These are phyloP conservation scores for Cantharis rufa DNA, from an alignment of 2,888 invertebrate species.

Conservation along the genomic window DNA sequence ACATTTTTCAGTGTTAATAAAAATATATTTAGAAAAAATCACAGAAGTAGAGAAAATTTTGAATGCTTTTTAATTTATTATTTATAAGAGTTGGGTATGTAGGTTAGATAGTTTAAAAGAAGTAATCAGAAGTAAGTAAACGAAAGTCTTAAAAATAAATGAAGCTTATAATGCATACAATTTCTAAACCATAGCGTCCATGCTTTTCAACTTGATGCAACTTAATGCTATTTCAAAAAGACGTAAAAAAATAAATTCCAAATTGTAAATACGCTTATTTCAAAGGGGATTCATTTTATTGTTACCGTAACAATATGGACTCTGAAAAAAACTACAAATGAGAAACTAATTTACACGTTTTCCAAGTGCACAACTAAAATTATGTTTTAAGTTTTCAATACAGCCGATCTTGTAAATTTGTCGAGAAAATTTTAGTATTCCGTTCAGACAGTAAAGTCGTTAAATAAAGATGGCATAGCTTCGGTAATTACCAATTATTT, in stretches of 20 bases:
- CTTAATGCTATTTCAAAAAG: not conserved
- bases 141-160: not conserved
- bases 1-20: not conserved
- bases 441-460: constrained; percentile 2
- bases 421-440: not conserved
- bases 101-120: not conserved
- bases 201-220: not conserved
- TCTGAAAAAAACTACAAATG: not conserved
- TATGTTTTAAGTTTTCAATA: not conserved
- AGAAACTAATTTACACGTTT: not conserved
- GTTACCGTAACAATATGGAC: no score
- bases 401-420: not conserved
- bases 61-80: not conserved
- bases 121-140: not conserved
- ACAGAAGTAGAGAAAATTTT: not conserved
- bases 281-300: no score
- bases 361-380: not conserved
- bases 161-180: not conserved
- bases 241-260: not conserved
- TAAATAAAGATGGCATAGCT: constrained; percentile 2
- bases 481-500: constrained; percentile 22
- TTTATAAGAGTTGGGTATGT: not conserved
- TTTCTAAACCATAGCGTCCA: not conserved
- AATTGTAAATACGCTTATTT: not conserved
- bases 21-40: not conserved